A percentile compares a stretch with the other conserved stretches of the same genome.
Conservation (phyloP, 2,113 vertebrate genomes). For the Dicerorhinus sumatrensis region DNA sequence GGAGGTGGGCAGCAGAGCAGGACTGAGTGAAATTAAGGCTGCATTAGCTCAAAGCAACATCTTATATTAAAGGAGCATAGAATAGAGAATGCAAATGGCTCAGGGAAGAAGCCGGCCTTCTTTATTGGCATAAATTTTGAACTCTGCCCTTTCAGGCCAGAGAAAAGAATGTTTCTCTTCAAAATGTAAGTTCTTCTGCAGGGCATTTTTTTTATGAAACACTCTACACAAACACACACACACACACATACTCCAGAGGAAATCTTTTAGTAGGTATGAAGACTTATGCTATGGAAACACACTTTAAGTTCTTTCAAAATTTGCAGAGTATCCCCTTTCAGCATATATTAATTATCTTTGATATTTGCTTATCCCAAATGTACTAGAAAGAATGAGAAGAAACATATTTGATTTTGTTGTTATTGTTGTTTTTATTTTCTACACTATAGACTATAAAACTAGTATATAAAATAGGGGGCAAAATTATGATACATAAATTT, state of each 20-base stretch:
- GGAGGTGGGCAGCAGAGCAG: conserved; percentile 36
- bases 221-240: not conserved
- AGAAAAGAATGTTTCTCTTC: not conserved
- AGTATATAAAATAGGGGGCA: conserved; percentile 55
- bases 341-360: conserved; percentile 45
- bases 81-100: conserved; percentile 26
- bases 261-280: not conserved
- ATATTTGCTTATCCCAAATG: conserved; percentile 54
- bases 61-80: not conserved
- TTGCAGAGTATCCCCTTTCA: not conserved
- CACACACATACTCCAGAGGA: not conserved
- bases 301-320: conserved; percentile 28
- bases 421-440: conserved; percentile 55
- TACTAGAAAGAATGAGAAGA: conserved; percentile 31
- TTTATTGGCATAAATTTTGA: not conserved
- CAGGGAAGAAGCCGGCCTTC: not conserved
- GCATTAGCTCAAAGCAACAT: conserved; percentile 49
- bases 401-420: not conserved
- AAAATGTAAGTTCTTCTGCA: conserved; percentile 41
- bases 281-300: not conserved
- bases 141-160: not conserved
- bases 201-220: not conserved
- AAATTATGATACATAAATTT: conserved; percentile 44
- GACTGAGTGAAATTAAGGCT: not conserved
- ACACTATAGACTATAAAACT: conserved; percentile 51